Evolutionary conservation across 1,140 invertebrate genomes (phyloP), one percentile per base, ranked within the genome.

Genomic region (Drosophila micromelanica): DNA sequence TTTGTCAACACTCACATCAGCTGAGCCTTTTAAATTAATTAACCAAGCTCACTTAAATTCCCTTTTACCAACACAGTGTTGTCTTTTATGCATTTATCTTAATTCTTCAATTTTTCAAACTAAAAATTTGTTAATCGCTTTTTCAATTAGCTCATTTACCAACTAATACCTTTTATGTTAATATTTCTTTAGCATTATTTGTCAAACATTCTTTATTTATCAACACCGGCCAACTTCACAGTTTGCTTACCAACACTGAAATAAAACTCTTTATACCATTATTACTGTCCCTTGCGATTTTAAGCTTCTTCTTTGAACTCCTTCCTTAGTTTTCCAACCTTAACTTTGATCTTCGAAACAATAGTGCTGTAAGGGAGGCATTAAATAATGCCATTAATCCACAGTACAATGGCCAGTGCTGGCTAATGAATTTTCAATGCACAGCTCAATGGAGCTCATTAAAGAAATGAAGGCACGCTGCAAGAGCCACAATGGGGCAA

Each of bases 341-440:
- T 48, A 1, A 38, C 42, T 57, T 67, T 67, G 52, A 57, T 67
- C 52, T 57, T 67, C 46, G 15, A 3, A 5, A 43, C 43, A 46
- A 60, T 46, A 46, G 20, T 54, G 54, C 30, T 40, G 17, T 3
- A 9, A 15, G 9, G 20, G 42, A 63, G 13, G 12, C 17, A 15
- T 23, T 7, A 9, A 45, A 30, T 48, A 15, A 27, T 54, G 49
- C 27, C 32, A 35, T 35, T 15, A 11, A 37, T 65, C 62, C 62
- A 65, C 20, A 30, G 62, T 64, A 38, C 46, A 52, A 15, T 67
- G 48, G 55, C 45, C 27, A 43, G 40, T 32, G 48, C 12, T 43
- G 71, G 71, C 79, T 82, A 82, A 82, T 82, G 70, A 82, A 82
- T 82, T 82, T 82, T 62, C 79, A 80, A 80, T 65, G 45, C 51